Percentiles rank a stretch among this genome's conserved stretches.
These are phyloP conservation scores for Syncerus caffer DNA, from an alignment of 2,797 vertebrate species.

Conservation along the genomic window DNA sequence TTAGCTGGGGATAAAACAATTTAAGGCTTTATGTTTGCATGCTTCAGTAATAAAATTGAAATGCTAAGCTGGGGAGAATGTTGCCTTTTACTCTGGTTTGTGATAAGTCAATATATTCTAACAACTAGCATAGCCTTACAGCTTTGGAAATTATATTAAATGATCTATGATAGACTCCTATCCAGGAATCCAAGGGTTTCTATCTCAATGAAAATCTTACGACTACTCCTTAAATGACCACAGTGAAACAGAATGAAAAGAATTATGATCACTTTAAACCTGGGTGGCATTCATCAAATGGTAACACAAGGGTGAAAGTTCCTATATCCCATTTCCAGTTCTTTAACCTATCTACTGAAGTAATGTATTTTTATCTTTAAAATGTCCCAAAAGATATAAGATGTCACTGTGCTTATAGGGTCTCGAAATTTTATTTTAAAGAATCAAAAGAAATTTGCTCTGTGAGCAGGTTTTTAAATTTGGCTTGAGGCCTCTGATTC, in stretches of 20 bases:
- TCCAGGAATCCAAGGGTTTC: neutral
- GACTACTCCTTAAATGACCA: neutral
- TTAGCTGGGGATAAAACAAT: slow-evolving; percentile 50
- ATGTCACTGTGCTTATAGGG: slow-evolving; percentile 18
- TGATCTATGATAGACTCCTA: neutral
- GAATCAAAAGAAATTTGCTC: slow-evolving; percentile 43
- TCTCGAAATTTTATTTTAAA: slow-evolving; percentile 64
- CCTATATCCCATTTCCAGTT: slow-evolving; percentile 30
- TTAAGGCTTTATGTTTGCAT: neutral
- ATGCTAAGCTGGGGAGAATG: neutral
- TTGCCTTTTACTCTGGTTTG: neutral
- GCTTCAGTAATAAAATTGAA: neutral
- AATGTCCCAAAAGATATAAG: slow-evolving; percentile 40
- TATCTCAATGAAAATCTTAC: neutral
- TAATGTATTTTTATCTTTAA: slow-evolving; percentile 58
- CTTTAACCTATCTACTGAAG: slow-evolving; percentile 20
- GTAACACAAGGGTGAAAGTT: neutral
- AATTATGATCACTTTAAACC: slow-evolving; percentile 4
- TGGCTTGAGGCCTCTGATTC: slow-evolving; percentile 32
- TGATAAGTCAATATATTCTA: neutral
- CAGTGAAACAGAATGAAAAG: neutral
- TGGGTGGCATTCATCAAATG: slow-evolving; percentile 25
- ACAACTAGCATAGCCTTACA: neutral
- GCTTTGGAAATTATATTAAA: neutral
- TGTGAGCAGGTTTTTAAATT: slow-evolving; percentile 52